Evolutionary conservation across 2,888 invertebrate genomes (phyloP).

Genomic region (Brachynemurus nebulosus): DNA sequence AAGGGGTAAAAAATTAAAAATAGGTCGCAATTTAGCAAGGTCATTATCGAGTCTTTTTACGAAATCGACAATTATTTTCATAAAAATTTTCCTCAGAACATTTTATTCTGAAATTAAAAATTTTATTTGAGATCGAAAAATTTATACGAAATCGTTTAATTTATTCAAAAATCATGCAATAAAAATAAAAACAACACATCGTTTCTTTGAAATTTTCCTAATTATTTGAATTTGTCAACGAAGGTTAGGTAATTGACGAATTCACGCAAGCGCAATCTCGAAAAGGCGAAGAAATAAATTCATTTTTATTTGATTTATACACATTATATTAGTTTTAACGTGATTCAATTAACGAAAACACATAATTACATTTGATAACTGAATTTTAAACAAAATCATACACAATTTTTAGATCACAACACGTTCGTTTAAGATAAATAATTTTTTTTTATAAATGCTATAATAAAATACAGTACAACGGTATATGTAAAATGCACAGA

Average conservation of each 20-base stretch:
- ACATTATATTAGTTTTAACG: too few species aligned
- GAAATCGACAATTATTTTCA: conserved; percentile 1
- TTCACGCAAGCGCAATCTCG: conserved; percentile 12
- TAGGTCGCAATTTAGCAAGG: neutral
- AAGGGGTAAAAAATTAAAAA: neutral
- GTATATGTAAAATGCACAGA: conserved; percentile 24
- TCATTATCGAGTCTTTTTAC: neutral
- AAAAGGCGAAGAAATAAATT: conserved; percentile 7
- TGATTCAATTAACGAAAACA: too few species aligned
- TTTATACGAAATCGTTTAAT: neutral
- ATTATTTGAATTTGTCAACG: conserved; percentile 14
- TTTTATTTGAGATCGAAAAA: neutral
- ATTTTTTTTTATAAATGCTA: conserved; percentile 2
- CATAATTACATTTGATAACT: too few species aligned
- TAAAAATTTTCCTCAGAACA: neutral
- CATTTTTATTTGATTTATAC: conserved; percentile 1
- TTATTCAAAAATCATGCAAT: neutral
- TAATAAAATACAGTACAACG: conserved; percentile 5
- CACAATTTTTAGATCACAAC: too few species aligned
- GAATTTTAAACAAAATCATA: too few species aligned
- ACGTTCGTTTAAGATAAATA: neutral
- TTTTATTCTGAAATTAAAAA: too few species aligned
- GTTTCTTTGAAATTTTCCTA: conserved; percentile 1
- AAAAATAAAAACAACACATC: neutral
- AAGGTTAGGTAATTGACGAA: conserved; percentile 13